Evolutionary conservation across 30 jellyfish, hydroid and myxozoan species (phyloP), one percentile per base, ranked within the genome.

Genomic region (Mastigias papua): DNA sequence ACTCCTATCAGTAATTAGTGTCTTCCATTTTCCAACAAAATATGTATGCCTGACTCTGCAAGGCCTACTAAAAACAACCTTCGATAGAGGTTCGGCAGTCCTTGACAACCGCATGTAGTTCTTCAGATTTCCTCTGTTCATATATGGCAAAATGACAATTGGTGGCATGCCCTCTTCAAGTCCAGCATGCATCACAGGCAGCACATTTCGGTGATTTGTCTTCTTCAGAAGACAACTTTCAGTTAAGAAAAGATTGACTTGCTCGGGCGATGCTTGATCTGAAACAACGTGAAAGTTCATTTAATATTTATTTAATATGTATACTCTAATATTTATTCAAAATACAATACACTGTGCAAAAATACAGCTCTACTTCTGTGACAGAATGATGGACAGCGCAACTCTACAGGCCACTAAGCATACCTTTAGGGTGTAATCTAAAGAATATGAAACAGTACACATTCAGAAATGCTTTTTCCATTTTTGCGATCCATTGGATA

Each of bases 261-360:
- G 97, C 68, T 94, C 98, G 34, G 97, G 97, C 66, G 98, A 88
- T 25, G 98, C 98, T 73, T 94, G 96, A 74, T 94, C 98, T 94
- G 49, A 33, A 58, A 21, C 9, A 54, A 0, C 67, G 17, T 0
- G 67, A 54, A 54, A 54, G 17, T 6, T 25, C 6, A 4, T 4
- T 15, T 42, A 42, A 42, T 42, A 42, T 8, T 42, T 42, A 42
- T 0, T 42, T 0, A 42, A 8, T 4, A 4, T 42, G 54, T 15
- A 4, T 8, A 4, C 0, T 42, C 54, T 42, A 42, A 4, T 0
- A 42, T 4, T 4, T 42, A 42, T 4, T 42, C 54, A 4, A 15
- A 42, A 4, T 42, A 7, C 11, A 46, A 0, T 35, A 0, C 75
- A 33, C 13, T n/a, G n/a, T n/a, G n/a, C n/a, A n/a, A n/a, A n/a